These are phyloP conservation scores for Littorina saxatilis DNA, from an alignment of 1,140 invertebrate species.

Conservation along the genomic window DNA sequence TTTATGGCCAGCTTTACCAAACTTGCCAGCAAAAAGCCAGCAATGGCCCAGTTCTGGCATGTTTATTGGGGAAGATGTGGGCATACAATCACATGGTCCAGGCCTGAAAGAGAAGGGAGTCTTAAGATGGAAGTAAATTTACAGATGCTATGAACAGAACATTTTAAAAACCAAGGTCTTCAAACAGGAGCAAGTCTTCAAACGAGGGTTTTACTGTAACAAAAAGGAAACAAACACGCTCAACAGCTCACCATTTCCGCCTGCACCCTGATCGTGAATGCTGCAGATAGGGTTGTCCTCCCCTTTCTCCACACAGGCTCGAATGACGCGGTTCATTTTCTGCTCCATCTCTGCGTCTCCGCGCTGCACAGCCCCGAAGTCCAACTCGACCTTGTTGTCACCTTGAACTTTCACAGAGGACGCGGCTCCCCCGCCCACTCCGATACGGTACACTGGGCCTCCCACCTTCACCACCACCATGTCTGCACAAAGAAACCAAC, in stretches of 20 bases:
- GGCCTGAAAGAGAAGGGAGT: no score
- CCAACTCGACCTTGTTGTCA: constrained; percentile 89
- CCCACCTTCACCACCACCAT: constrained; percentile 92
- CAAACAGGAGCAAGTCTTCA: no score
- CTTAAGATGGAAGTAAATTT: no score
- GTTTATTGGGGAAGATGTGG: no score
- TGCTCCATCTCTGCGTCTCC: constrained; percentile 99
- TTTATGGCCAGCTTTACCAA: no score
- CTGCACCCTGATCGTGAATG: constrained; percentile 97
- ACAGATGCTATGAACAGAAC: no score
- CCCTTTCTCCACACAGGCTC: constrained; percentile 91
- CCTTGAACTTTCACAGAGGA: constrained; percentile 95
- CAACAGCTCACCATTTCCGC: constrained; percentile 88
- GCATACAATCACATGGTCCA: no score
- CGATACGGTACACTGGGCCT: constrained; percentile 96
- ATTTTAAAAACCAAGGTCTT: no score
- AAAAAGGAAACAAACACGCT: not conserved
- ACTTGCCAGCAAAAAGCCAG: no score
- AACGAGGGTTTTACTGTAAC: no score
- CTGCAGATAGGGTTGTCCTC: constrained; percentile 92
- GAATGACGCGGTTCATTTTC: constrained; percentile 94
- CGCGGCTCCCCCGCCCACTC: constrained; percentile 96
- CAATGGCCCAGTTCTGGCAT: no score
- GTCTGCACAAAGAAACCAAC: constrained; percentile 55
- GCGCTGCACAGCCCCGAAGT: constrained; percentile 97